Evolutionary conservation across 2,888 invertebrate genomes (phyloP), one percentile per base, ranked within the genome.

Genomic region (Andrena minutula): DNA sequence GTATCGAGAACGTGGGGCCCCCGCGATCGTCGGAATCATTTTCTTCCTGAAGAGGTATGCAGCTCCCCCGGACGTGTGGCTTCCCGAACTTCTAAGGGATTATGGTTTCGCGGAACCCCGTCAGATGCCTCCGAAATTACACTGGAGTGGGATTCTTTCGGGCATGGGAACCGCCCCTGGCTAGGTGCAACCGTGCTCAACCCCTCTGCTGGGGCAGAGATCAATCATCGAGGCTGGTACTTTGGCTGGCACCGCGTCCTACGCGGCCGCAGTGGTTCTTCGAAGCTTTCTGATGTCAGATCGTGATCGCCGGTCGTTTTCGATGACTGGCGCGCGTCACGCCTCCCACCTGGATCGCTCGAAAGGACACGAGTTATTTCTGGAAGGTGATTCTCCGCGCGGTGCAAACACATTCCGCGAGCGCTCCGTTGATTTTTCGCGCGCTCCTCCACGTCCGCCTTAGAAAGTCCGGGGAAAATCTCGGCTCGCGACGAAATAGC

Each of bases 311-410:
- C 61, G 60, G 63, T 56, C 56, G 41, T 65, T 70, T 58, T 5
- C 69, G 78, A 69, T 76, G 74, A 76, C 73, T 75, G 32, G 23
- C 12, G 23, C 56, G 56, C 23, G 23, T 20, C 23, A 10, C 28
- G 63, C 63, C 76, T 78, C 64, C 78, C 64, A 86, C 75, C 35
- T 56, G 61, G 47, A 53, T 35, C 47, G 4, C 26, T 20, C 63
- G 69, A 85, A 85, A 85, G 85, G 79, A 85, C 76, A 77, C 61
- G 65, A 28, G 79, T 64, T 85, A 85, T 85, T 85, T 85, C 82
- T 85, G 76, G 79, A 79, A 60, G 85, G 71, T 82, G 85, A 85
- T 85, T 60, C 65, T 56, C 70, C 63, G 20, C 58, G 20, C 64
- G 49, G 64, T 73, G 74, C 58, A 75, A 80, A 77, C 74, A 73